These are phyloP conservation scores for Scolopax mira DNA, from an alignment of 2,113 vertebrate genomes.

Conservation along the genomic window DNA sequence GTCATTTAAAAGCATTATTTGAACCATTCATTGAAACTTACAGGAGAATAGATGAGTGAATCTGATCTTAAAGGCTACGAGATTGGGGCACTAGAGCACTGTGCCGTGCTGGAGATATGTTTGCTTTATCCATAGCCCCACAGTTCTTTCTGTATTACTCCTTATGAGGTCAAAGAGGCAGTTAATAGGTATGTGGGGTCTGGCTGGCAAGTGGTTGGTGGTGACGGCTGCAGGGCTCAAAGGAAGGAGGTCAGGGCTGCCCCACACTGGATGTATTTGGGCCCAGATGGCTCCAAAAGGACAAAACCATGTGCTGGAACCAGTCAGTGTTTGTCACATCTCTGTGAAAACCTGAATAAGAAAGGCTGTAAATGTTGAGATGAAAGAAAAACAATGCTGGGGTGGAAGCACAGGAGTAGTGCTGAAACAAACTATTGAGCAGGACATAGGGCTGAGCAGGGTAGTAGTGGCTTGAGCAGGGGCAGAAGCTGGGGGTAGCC, in stretches of 20 bases:
- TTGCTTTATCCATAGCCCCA: not conserved
- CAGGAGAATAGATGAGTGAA: not conserved
- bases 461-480: not conserved
- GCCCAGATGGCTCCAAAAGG: not conserved
- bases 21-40: not conserved
- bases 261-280: rapidly evolving
- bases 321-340: not conserved
- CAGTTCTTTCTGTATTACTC: not conserved
- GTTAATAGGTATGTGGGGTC: not conserved
- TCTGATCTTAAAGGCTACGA: not conserved
- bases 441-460: not conserved
- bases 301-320: not conserved
- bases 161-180: not conserved
- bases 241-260: not conserved
- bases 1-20: not conserved
- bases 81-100: not conserved
- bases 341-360: not conserved
- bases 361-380: not conserved
- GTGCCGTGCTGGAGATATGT: not conserved
- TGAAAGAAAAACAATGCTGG: not conserved
- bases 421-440: not conserved
- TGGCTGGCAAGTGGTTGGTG: not conserved
- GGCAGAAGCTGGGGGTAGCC: not conserved
- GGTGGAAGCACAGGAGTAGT: not conserved
- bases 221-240: not conserved